Conservation (phyloP, 1,140 invertebrate species). For the Temnothorax curvispinosus region DNA sequence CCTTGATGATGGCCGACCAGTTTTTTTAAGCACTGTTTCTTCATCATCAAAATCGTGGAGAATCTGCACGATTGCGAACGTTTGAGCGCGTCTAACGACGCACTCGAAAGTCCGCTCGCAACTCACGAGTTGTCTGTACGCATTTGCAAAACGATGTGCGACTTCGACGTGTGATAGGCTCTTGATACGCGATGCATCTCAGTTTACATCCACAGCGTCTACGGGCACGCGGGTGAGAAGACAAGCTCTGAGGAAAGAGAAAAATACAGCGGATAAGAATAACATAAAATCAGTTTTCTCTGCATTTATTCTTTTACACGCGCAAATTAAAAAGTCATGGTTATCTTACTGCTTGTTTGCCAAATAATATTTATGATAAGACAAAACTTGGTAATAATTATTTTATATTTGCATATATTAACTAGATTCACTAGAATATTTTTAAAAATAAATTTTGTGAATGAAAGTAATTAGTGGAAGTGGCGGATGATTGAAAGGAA, state of each 20-base stretch:
- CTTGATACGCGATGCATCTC: constrained; percentile 17
- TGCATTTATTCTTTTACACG: background rate
- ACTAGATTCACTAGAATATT: background rate
- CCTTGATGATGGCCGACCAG: constrained; percentile 24
- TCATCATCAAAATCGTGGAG: constrained; percentile 47
- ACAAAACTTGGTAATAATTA: constrained; percentile 20
- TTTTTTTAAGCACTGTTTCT: constrained; percentile 1
- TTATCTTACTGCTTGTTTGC: background rate
- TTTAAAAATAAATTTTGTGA: background rate
- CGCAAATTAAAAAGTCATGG: constrained; percentile 12
- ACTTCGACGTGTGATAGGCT: background rate
- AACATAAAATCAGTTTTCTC: constrained; percentile 2
- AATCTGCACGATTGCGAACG: background rate
- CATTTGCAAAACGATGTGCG: constrained; percentile 16
- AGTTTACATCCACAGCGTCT: background rate
- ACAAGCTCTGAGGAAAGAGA: background rate
- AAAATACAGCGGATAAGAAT: constrained; percentile 12
- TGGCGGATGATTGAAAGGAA: background rate
- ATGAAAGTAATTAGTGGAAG: background rate
- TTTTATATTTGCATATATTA: background rate
- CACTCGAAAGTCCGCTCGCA: constrained; percentile 4
- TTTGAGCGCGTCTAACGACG: constrained; percentile 22
- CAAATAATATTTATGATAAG: constrained; percentile 22
- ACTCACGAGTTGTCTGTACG: constrained; percentile 30
- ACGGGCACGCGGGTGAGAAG: background rate